phyloP scores from a whole-genome alignment of 2,797 vertebrate genomes.

The Fistularia commersonii region DNA sequence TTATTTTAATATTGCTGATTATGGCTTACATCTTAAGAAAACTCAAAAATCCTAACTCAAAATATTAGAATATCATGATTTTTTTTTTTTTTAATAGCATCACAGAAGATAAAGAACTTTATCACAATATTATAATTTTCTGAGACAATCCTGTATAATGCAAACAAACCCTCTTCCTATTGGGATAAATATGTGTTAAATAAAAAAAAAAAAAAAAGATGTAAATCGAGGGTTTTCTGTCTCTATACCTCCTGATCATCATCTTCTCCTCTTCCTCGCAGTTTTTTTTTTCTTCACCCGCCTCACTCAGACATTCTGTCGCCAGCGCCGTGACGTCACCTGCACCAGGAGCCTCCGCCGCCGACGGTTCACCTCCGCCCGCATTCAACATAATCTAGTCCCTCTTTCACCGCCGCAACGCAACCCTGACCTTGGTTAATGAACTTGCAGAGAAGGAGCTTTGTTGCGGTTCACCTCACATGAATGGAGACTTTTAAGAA shows the following conservation, averaged over 20 bases:
- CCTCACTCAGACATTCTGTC: constrained; percentile 86
- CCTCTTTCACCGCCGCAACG: constrained; percentile 35
- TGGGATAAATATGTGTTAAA: too few species aligned
- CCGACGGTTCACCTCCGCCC: constrained; percentile 71
- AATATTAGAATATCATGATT: too few species aligned
- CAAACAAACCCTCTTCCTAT: too few species aligned
- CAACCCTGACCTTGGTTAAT: constrained; percentile 34
- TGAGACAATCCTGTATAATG: too few species aligned
- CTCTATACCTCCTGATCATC: constrained; percentile 17
- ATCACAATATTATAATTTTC: too few species aligned
- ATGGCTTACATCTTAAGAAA: too few species aligned
- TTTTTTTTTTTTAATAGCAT: too few species aligned
- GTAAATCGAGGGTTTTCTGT: constrained; percentile 21
- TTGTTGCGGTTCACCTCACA: background rate
- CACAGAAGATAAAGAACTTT: too few species aligned
- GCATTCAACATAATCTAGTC: constrained; percentile 69
- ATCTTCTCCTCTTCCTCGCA: constrained; percentile 17
- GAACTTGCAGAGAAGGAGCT: background rate
- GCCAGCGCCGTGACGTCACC: constrained; percentile 81
- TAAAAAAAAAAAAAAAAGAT: too few species aligned
- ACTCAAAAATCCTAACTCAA: too few species aligned
- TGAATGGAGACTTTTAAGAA: background rate
- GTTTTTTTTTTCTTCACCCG: constrained; percentile 75
- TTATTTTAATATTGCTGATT: too few species aligned
- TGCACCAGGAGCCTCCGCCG: constrained; percentile 59